These are phyloP conservation scores for Gymnocheta viridis DNA, from an alignment of 2,888 invertebrate species.

Conservation along the genomic window DNA sequence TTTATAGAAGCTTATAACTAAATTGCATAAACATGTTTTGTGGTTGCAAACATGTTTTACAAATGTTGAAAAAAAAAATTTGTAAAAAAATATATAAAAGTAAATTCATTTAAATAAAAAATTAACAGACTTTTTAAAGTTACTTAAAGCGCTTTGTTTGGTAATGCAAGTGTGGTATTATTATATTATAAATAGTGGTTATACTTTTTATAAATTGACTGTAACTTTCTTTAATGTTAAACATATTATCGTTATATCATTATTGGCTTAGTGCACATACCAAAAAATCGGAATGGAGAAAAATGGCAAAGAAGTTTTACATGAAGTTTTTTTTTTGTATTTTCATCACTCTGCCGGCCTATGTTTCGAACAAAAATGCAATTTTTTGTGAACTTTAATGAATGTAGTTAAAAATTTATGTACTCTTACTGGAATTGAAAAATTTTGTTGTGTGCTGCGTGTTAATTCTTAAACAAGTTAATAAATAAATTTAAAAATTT, in stretches of 20 bases:
- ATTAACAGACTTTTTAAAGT: neutral
- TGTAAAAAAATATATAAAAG: neutral
- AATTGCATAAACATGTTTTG: slow-evolving; percentile 68
- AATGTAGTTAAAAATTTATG: too few species aligned
- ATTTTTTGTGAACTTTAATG: too few species aligned
- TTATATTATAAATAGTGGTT: neutral
- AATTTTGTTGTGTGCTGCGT: too few species aligned
- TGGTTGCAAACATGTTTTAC: slow-evolving; percentile 62
- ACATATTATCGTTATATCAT: too few species aligned
- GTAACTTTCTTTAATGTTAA: neutral
- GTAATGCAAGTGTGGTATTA: neutral
- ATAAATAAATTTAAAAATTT: too few species aligned
- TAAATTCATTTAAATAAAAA: slow-evolving; percentile 6
- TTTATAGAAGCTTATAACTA: slow-evolving; percentile 38
- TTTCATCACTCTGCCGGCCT: too few species aligned
- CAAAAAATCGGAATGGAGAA: neutral
- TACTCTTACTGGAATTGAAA: too few species aligned
- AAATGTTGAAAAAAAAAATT: slow-evolving; percentile 33
- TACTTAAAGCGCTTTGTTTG: slow-evolving; percentile 24
- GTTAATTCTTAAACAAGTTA: too few species aligned
- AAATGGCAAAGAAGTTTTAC: neutral
- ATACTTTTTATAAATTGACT: neutral
- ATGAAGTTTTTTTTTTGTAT: too few species aligned
- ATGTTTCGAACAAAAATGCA: too few species aligned
- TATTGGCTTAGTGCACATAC: neutral